These are phyloP conservation scores for Anolis carolinensis DNA, from an alignment of 2,113 vertebrate species.

Conservation along the genomic window DNA sequence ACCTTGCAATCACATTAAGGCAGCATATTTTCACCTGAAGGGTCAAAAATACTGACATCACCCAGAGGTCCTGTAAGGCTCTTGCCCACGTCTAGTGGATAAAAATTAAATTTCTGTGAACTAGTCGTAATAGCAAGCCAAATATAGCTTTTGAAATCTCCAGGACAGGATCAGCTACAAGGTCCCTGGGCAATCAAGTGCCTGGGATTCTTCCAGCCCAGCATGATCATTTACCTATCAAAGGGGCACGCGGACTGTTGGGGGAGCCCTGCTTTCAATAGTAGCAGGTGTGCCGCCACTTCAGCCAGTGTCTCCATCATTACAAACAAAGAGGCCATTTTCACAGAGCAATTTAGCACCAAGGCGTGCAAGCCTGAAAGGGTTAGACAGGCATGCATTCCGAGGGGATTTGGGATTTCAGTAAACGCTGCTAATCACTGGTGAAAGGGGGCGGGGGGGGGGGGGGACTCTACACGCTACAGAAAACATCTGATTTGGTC, in stretches of 20 bases:
- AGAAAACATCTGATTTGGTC: conserved; percentile 18
- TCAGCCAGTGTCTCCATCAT: neutral
- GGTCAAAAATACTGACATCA: neutral
- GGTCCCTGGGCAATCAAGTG: neutral
- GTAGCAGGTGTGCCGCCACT: conserved; percentile 14
- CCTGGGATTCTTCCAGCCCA: conserved; percentile 14
- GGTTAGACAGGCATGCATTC: conserved; percentile 27
- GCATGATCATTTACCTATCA: neutral
- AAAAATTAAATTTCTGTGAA: neutral
- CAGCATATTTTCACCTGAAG: neutral
- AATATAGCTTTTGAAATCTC: neutral
- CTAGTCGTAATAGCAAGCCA: neutral
- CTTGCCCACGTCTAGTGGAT: neutral
- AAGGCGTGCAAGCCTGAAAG: conserved; percentile 3
- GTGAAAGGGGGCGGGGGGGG: neutral
- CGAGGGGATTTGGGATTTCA: conserved; percentile 40
- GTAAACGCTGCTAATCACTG: conserved; percentile 56
- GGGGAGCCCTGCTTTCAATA: neutral
- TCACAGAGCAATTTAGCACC: conserved; percentile 4
- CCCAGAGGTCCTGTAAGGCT: neutral
- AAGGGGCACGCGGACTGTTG: neutral
- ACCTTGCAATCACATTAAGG: conserved; percentile 5
- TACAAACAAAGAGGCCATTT: neutral
- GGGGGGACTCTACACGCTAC: neutral
- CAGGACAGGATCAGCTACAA: neutral